A percentile compares a stretch with the other conserved stretches of the same genome.
Evolutionary conservation across 2,888 invertebrate genomes (phyloP).

Genomic region (Cryptocephalus primarius): DNA sequence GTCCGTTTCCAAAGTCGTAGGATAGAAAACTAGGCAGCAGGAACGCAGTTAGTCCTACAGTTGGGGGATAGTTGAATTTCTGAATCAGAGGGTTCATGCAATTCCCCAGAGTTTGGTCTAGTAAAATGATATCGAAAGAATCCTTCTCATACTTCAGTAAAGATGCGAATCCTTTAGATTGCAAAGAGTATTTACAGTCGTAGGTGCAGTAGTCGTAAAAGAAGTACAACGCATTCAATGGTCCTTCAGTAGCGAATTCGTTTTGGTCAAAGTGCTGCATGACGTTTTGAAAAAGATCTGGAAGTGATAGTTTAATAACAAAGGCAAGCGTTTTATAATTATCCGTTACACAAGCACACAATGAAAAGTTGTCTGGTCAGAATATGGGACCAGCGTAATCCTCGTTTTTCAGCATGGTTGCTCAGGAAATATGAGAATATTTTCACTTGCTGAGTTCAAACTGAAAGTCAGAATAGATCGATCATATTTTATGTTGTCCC

Average conservation of each 20-base stretch:
- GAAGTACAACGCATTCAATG: not conserved
- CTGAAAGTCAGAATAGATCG: no score
- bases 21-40: conserved; percentile 14
- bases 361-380: no score
- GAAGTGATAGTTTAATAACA: no score
- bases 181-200: conserved; percentile 4
- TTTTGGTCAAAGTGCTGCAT: conserved; percentile 1
- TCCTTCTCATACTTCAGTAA: conserved; percentile 21
- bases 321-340: not conserved
- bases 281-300: no score
- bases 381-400: no score
- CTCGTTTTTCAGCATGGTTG: no score
- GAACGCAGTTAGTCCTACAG: conserved; percentile 11
- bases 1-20: conserved; percentile 17
- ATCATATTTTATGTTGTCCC: no score
- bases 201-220: conserved; percentile 1
- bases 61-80: conserved; percentile 19
- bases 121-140: conserved; percentile 26
- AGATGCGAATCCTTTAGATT: conserved; percentile 19
- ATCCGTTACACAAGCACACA: no score
- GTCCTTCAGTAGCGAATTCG: not conserved
- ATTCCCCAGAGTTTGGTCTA: conserved; percentile 18
- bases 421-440: no score
- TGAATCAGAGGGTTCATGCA: conserved; percentile 24
- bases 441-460: no score